Evolutionary conservation across 2,113 vertebrate genomes (phyloP).

Genomic region (Aldabrachelys gigantea): DNA sequence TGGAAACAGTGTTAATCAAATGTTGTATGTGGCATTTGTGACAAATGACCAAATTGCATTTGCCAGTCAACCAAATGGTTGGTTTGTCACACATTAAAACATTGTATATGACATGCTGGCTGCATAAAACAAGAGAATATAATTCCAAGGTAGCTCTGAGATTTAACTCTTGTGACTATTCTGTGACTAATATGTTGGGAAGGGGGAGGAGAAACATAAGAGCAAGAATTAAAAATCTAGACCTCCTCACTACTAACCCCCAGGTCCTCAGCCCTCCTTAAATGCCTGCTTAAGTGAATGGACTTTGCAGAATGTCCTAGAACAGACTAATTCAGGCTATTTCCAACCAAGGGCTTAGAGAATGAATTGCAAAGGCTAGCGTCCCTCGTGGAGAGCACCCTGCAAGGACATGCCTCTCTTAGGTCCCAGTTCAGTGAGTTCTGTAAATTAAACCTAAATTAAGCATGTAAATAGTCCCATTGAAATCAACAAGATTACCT

Average conservation of each 20-base stretch:
- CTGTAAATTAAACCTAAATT: not conserved
- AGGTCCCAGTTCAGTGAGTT: not conserved
- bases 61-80: not conserved
- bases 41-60: not conserved
- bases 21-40: not conserved
- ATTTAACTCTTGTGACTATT: not conserved
- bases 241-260: not conserved
- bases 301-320: not conserved
- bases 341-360: not conserved
- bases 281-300: not conserved
- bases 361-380: not conserved
- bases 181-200: not conserved
- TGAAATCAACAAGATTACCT: not conserved
- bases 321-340: not conserved
- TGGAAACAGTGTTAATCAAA: not conserved
- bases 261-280: not conserved
- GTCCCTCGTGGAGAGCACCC: not conserved
- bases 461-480: not conserved
- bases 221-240: not conserved
- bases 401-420: not conserved
- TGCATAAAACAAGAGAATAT: not conserved
- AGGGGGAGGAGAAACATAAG: not conserved
- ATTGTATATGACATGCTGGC: not conserved
- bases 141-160: not conserved
- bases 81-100: accelerated